Evolutionary conservation across 2,113 vertebrate species (phyloP).

Genomic region (Nothoprocta perdicaria): DNA sequence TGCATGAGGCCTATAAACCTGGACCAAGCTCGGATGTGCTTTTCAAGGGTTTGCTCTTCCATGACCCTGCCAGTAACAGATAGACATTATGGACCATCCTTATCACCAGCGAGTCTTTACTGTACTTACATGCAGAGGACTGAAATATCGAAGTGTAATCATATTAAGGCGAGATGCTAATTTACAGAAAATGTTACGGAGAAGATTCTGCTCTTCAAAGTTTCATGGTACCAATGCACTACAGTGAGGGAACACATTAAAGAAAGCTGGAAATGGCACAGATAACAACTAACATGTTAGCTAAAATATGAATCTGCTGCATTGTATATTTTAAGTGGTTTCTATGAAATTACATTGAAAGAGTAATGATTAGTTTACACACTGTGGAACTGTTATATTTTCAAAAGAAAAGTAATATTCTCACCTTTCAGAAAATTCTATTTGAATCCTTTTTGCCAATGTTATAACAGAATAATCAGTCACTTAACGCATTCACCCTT

Average conservation of each 20-base stretch:
- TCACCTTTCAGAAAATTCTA: conserved; percentile 36
- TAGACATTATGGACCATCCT: background rate
- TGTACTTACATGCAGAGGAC: background rate
- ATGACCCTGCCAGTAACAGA: background rate
- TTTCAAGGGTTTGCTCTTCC: conserved; percentile 26
- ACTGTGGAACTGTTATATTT: conserved; percentile 65
- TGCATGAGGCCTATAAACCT: background rate
- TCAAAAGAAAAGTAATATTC: conserved; percentile 51
- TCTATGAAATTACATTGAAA: conserved; percentile 74
- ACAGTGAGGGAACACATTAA: background rate
- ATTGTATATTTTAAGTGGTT: conserved; percentile 71
- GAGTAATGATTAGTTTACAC: conserved; percentile 72
- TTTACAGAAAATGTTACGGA: background rate
- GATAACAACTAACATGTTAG: conserved; percentile 47
- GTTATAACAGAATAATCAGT: conserved; percentile 34
- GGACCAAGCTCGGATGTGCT: background rate
- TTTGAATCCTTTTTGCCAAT: conserved; percentile 23
- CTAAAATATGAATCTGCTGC: conserved; percentile 44
- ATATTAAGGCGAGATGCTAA: background rate
- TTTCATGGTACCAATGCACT: conserved; percentile 38
- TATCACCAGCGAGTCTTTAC: conserved; percentile 2
- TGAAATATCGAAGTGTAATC: conserved; percentile 1
- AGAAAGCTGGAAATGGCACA: conserved; percentile 39
- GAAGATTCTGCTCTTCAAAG: conserved; percentile 40
- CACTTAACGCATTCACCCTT: conserved; percentile 18